phyloP scores from a whole-genome alignment of 2,113 vertebrate species.

The Zeus faber region DNA sequence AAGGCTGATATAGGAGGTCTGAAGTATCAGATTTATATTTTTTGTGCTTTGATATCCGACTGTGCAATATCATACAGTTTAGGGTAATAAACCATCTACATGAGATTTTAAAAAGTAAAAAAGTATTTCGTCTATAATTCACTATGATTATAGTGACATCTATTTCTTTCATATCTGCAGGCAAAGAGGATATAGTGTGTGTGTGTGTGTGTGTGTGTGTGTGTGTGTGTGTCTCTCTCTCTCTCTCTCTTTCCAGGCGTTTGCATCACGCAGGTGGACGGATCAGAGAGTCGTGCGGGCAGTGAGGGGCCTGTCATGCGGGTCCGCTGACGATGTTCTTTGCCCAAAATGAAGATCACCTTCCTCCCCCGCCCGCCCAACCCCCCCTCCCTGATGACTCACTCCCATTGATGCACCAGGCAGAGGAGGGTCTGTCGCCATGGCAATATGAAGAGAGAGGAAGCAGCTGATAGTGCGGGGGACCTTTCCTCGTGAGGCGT shows the following conservation, averaged over 20 bases:
- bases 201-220: slow-evolving; percentile 7
- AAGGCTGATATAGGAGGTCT: no score
- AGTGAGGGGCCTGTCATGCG: slow-evolving; percentile 34
- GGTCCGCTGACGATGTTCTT: slow-evolving; percentile 23
- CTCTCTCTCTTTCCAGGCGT: no score
- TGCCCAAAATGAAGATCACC: slow-evolving; percentile 33
- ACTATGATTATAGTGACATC: no score
- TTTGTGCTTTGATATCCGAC: no score
- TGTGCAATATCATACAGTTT: no score
- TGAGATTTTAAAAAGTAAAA: no score
- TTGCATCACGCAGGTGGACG: no score
- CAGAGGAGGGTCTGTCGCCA: slow-evolving; percentile 38
- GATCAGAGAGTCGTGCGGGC: no score
- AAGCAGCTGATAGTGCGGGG: slow-evolving; percentile 5
- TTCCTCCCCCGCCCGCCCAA: slow-evolving; percentile 33
- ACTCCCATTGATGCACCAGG: slow-evolving; percentile 35
- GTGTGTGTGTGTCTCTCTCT: slow-evolving; percentile 12
- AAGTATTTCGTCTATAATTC: no score
- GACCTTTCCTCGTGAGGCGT: not conserved
- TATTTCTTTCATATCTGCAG: no score
- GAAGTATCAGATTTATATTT: no score
- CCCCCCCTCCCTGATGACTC: slow-evolving; percentile 52
- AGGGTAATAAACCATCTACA: no score
- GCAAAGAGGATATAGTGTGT: not conserved
- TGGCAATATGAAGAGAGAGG: slow-evolving; percentile 47